Evolutionary conservation across 2,797 vertebrate genomes (phyloP).

Genomic region (Siniperca scherzeri): DNA sequence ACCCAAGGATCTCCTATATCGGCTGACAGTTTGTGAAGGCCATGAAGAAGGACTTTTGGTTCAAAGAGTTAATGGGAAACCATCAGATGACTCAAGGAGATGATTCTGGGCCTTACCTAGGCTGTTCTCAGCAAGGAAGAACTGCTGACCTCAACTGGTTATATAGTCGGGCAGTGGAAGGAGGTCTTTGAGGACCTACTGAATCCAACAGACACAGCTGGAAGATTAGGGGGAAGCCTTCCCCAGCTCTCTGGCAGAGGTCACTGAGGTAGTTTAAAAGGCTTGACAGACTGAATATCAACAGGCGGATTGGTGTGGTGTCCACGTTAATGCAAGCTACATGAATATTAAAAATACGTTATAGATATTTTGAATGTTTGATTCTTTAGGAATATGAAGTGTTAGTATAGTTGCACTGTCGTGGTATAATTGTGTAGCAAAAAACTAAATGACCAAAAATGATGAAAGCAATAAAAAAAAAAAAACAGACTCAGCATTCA

Average conservation of each 20-base stretch:
- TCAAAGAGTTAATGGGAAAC: background rate
- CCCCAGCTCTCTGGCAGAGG: conserved; percentile 1
- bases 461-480: background rate
- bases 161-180: background rate
- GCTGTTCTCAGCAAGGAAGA: background rate
- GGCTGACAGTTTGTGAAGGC: background rate
- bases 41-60: background rate
- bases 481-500: background rate
- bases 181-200: conserved; percentile 11
- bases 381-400: background rate
- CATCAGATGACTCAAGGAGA: background rate
- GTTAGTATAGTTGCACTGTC: background rate
- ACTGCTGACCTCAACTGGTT: conserved; percentile 8
- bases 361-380: background rate
- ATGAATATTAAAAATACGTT: background rate
- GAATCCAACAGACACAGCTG: conserved; percentile 20
- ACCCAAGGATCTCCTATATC: background rate
- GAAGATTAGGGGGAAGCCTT: conserved; percentile 18
- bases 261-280: conserved; percentile 20
- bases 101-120: background rate
- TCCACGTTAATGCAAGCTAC: background rate
- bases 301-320: background rate
- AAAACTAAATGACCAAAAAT: background rate
- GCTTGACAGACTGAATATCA: conserved; percentile 28
- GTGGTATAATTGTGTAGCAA: background rate